Base-by-base conservation (phyloP, 2,113 vertebrate species). In the Nyctibius bracteatus region DNA sequence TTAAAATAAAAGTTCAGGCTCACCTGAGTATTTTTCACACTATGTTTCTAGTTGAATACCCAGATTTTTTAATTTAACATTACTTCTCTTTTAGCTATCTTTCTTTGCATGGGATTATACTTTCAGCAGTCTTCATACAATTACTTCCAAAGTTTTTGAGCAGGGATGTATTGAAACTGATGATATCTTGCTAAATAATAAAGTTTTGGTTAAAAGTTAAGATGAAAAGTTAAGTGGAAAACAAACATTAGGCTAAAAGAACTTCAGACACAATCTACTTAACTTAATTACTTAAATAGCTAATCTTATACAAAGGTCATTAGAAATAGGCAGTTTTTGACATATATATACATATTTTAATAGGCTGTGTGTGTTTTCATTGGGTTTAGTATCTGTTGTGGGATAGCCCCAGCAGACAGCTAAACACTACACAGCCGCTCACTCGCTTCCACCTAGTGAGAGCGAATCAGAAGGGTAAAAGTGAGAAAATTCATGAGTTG, bases 381-480 rank as follows among this genome's bases (percentile, higher is more conserved):
- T 62, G 24, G 25, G 16, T 37, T 43, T 78, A 27, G 3, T 37
- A 47, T 39, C 68, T 88, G 22, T 18, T 58, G 10, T 43, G 35
- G 9, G 33, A 44, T 33, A 55, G 28, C 15, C 27, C 5, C n/a
- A 58, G 47, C 5, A 7, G 9, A 9, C 6, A 73, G 16, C 14
- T n/a, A 58, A 37, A 8, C 20, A 18, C 14, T 20, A 31, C 37
- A 43, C 3, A 82, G 46, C 17, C 23, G 5, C 9, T 37, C n/a
- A 21, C 6, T 47, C 49, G 25, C 4, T 5, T 16, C 1, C 7
- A 21, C 4, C 1, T 8, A 18, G n/a, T 12, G 6, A 2, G 10
- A 52, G 12, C 21, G 7, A 67, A 41, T 15, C 1, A 2, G 16
- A 84, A 54, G 7, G 3, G n/a, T 25, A 21, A 27, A 63, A 63